These are phyloP conservation scores for Nemotelus nigrinus DNA, from an alignment of 2,888 invertebrate genomes.

Conservation along the genomic window DNA sequence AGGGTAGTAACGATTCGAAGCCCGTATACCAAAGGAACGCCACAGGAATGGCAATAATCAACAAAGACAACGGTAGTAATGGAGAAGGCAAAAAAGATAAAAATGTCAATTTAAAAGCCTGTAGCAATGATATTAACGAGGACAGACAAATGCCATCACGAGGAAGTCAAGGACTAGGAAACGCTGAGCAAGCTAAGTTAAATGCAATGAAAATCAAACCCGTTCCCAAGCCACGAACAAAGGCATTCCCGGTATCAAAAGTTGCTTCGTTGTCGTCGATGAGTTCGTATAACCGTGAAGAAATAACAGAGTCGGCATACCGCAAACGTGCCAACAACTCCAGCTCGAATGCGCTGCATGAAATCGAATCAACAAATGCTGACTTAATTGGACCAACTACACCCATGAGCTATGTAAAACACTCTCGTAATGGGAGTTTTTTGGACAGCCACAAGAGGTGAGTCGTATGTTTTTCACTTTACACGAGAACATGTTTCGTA, in stretches of 20 bases:
- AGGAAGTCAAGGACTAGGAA: conserved; percentile 43
- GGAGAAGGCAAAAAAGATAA: neutral
- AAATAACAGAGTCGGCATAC: neutral
- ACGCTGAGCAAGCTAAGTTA: conserved; percentile 16
- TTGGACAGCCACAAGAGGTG: neutral
- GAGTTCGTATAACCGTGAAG: neutral
- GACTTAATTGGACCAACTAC: conserved; percentile 12
- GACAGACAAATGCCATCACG: conserved; percentile 45
- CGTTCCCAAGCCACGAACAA: conserved; percentile 23
- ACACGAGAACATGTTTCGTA: no score
- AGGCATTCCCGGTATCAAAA: neutral
- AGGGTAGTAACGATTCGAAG: neutral
- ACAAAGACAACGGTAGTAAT: conserved; percentile 16
- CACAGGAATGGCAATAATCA: conserved; percentile 7
- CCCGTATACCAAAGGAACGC: neutral
- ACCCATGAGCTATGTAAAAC: neutral
- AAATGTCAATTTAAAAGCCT: conserved; percentile 13
- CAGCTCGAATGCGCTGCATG: conserved; percentile 5
- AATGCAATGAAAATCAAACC: conserved; percentile 17
- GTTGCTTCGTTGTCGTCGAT: conserved; percentile 23
- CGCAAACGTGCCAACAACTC: conserved; percentile 34
- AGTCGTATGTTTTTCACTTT: no score
- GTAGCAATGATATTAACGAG: conserved; percentile 3
- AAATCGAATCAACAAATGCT: conserved; percentile 32
- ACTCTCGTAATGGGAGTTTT: neutral